Evolutionary conservation across 1,140 invertebrate species (phyloP).

Genomic region (Drosophila auraria): DNA sequence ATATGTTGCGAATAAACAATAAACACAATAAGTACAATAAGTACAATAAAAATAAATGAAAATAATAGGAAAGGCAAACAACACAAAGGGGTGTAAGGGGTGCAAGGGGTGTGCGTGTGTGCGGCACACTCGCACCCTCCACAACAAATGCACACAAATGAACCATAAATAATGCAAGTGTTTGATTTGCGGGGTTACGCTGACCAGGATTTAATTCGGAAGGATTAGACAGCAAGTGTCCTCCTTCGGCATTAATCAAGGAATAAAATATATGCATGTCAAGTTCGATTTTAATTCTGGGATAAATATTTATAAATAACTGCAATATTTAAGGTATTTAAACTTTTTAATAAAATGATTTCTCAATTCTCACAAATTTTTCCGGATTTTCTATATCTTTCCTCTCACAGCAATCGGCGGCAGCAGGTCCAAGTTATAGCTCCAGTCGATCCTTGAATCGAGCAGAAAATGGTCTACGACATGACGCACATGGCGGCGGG

Average conservation of each 20-base stretch:
- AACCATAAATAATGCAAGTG: conserved; percentile 67
- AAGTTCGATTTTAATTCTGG: too few species aligned
- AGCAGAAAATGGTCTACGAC: conserved; percentile 77
- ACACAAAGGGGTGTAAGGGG: conserved; percentile 26
- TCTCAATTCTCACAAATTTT: neutral
- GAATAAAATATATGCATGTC: too few species aligned
- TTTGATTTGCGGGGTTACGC: conserved; percentile 21
- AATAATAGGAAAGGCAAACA: conserved; percentile 75
- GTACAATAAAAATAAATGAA: conserved; percentile 72
- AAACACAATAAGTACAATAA: conserved; percentile 45
- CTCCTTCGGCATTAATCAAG: neutral
- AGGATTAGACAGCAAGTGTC: conserved; percentile 7
- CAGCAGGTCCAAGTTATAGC: neutral
- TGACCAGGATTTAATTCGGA: neutral
- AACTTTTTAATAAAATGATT: too few species aligned
- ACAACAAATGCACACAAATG: conserved; percentile 37
- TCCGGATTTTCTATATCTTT: neutral
- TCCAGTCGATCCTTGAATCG: conserved; percentile 6
- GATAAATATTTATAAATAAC: neutral
- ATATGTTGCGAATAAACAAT: conserved; percentile 78
- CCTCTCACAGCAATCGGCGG: neutral
- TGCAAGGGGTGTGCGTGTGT: conserved; percentile 24
- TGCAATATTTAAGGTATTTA: too few species aligned
- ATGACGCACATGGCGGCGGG: conserved; percentile 81
- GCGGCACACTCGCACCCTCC: conserved; percentile 29